Base-by-base conservation (phyloP, 2,888 invertebrate genomes). In the Hirtodrosophila duncani region DNA sequence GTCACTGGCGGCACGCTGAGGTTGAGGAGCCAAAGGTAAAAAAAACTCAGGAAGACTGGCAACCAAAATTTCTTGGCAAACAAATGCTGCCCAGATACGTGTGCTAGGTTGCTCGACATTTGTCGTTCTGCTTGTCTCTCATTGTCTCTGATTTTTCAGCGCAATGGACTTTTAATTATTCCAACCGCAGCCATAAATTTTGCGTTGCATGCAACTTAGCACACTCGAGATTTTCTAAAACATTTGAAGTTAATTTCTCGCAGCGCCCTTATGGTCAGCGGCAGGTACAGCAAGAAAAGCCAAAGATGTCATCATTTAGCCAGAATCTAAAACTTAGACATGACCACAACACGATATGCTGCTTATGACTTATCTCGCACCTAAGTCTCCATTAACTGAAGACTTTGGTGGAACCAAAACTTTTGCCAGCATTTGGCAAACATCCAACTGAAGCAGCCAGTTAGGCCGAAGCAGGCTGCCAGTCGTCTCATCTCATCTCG, bases 91-190 rank as follows among this genome's bases (percentile, higher is more conserved):
- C n/a, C n/a, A n/a, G n/a, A n/a, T n/a, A n/a, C n/a, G n/a, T n/a
- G n/a, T n/a, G n/a, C n/a, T n/a, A n/a, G n/a, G n/a, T n/a, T n/a
- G n/a, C n/a, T n/a, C n/a, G n/a, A n/a, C n/a, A n/a, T 30, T 42
- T 36, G 9, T 26, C 24, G 33, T 50, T 38, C 36, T 29, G 16
- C 27, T 38, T 41, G 41, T 41, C 30, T 37, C n/a, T 18, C 49
- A 49, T 56, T 57, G 55, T 55, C 16, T 21, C 3, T 20, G n/a
- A n/a, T 3, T 7, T 5, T 5, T 11, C 2, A 11, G 29, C 56
- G 20, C 58, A 72, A 75, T 74, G 65, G 62, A 57, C 46, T 69
- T 72, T 74, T 75, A 74, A 74, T 71, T 74, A 75, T n/a, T 67
- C 60, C 55, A 42, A 56, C 53, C 24, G 65, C 48, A 36, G 20